phyloP scores from a whole-genome alignment of 2,888 invertebrate genomes.

The Drosophila mettleri region DNA sequence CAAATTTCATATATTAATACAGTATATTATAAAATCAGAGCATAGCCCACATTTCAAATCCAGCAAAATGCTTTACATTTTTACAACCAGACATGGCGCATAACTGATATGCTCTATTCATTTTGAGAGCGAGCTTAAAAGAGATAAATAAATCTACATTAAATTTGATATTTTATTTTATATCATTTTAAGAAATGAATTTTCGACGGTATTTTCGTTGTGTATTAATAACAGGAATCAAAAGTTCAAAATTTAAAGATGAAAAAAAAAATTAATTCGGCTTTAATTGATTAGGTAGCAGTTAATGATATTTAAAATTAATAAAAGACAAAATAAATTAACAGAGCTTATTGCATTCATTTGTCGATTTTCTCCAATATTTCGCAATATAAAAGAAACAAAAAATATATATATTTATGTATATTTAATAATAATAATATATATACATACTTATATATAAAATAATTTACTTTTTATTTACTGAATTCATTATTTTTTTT shows the following conservation, averaged over 20 bases:
- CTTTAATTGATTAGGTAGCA: background rate
- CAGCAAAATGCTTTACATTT: no score
- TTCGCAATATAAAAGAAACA: background rate
- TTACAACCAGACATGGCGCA: no score
- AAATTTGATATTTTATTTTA: no score
- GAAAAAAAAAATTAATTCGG: background rate
- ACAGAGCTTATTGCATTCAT: background rate
- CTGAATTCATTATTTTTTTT: no score
- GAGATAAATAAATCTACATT: background rate
- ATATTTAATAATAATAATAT: background rate
- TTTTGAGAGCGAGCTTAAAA: background rate
- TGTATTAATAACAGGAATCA: background rate
- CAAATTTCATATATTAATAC: no score
- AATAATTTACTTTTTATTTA: no score
- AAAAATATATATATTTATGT: background rate
- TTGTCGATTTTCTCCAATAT: background rate
- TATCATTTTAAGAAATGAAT: no score
- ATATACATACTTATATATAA: no score
- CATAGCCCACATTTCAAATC: no score
- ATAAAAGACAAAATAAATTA: background rate
- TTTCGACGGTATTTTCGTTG: accelerated
- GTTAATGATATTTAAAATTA: background rate
- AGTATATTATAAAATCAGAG: no score
- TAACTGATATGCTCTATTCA: background rate
- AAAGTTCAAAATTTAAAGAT: background rate